Conservation (phyloP, 2,113 vertebrate species). For the Pungitius pungitius region DNA sequence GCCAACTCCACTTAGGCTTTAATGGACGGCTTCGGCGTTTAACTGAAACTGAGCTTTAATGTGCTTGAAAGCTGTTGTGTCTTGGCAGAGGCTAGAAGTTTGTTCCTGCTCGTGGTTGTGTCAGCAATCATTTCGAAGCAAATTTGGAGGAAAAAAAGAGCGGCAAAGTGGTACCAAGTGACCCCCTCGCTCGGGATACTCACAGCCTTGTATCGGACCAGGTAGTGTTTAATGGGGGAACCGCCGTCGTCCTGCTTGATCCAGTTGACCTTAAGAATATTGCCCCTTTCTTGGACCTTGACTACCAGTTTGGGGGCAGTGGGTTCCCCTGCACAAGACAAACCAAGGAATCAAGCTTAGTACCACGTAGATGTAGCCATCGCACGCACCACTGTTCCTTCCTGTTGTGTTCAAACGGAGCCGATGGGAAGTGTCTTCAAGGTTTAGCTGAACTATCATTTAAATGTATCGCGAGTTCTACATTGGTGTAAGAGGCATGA, state of each 20-base stretch:
- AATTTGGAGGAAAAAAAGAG: too few species aligned
- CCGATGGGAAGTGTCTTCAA: background rate
- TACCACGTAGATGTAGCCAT: background rate
- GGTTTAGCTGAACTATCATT: background rate
- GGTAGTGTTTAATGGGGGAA: slow-evolving; percentile 93
- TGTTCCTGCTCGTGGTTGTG: background rate
- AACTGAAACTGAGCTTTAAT: background rate
- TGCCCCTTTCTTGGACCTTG: slow-evolving; percentile 86
- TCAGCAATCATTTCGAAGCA: background rate
- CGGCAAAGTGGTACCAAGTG: too few species aligned
- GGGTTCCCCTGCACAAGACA: slow-evolving; percentile 90
- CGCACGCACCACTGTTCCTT: background rate
- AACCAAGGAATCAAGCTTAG: slow-evolving; percentile 45
- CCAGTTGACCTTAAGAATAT: slow-evolving; percentile 89
- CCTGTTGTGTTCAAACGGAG: background rate
- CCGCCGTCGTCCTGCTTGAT: slow-evolving; percentile 98
- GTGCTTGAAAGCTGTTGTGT: background rate
- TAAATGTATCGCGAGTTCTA: background rate
- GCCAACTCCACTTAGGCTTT: background rate
- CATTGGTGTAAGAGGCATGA: background rate
- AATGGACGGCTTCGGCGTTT: background rate
- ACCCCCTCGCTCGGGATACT: slow-evolving; percentile 76
- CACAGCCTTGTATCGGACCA: slow-evolving; percentile 94
- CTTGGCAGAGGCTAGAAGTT: background rate
- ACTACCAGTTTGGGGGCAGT: slow-evolving; percentile 91